phyloP scores from a whole-genome alignment of 2,888 invertebrate species.

The Anticlea derivata region DNA sequence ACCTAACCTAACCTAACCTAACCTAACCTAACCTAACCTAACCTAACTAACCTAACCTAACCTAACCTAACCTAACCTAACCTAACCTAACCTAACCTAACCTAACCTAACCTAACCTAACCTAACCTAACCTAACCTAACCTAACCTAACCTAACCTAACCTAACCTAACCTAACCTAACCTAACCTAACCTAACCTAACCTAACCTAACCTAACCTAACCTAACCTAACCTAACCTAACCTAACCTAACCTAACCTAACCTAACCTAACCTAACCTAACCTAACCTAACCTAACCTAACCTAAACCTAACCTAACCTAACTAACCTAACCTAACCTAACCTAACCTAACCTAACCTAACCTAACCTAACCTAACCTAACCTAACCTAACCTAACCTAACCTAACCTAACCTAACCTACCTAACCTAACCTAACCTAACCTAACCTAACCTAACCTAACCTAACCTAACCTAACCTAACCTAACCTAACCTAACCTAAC shows the following conservation, averaged over 20 bases:
- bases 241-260: slow-evolving; percentile 29
- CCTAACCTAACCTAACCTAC: slow-evolving; percentile 26
- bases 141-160: slow-evolving; percentile 32
- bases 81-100: slow-evolving; percentile 32
- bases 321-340: slow-evolving; percentile 31
- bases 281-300: slow-evolving; percentile 27
- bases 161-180: slow-evolving; percentile 31
- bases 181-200: slow-evolving; percentile 30
- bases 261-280: slow-evolving; percentile 28
- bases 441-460: slow-evolving; percentile 29
- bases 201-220: slow-evolving; percentile 26
- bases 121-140: slow-evolving; percentile 32
- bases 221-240: slow-evolving; percentile 26
- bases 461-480: slow-evolving; percentile 32
- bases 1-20: slow-evolving; percentile 36
- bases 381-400: slow-evolving; percentile 24
- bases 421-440: slow-evolving; percentile 26
- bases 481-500: slow-evolving; percentile 31
- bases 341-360: slow-evolving; percentile 33
- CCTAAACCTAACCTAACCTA: slow-evolving; percentile 32
- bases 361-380: slow-evolving; percentile 28
- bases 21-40: slow-evolving; percentile 32
- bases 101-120: slow-evolving; percentile 24
- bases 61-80: slow-evolving; percentile 33
- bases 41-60: slow-evolving; percentile 31